Conservation (phyloP, 1,140 invertebrate species). For the Eupristina koningsbergeri region DNA sequence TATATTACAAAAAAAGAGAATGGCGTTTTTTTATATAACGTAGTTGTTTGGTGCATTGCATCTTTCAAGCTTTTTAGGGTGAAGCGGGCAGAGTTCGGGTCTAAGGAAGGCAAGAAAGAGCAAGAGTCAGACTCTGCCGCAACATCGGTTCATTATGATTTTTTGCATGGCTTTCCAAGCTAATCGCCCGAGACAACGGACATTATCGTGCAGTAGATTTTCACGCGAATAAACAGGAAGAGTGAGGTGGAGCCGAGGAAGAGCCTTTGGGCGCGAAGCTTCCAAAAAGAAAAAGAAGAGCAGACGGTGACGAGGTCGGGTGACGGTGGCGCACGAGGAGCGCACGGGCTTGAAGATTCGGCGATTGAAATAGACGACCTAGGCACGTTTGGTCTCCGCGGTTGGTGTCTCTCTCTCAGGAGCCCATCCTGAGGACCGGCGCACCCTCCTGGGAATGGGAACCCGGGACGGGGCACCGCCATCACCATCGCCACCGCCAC, state of each 20-base stretch:
- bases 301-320: not conserved
- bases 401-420: not conserved
- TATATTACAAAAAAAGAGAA: constrained; percentile 51
- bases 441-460: too few relatives aligned
- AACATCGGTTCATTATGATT: not conserved
- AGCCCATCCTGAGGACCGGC: not conserved
- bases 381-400: constrained; percentile 59
- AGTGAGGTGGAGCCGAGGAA: not conserved
- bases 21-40: constrained; percentile 36
- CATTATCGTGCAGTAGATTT: not conserved
- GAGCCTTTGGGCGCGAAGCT: not conserved
- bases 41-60: not conserved
- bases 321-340: constrained; percentile 18
- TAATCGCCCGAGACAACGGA: too few relatives aligned
- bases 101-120: too few relatives aligned
- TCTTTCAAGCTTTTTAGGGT: not conserved
- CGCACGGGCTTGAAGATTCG: constrained; percentile 24
- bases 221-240: not conserved
- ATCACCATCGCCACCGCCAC: not conserved
- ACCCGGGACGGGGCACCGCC: too few relatives aligned
- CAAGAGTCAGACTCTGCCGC: not conserved
- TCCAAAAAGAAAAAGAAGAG: not conserved
- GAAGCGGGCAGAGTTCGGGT: constrained; percentile 18
- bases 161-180: not conserved
- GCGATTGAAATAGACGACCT: constrained; percentile 61